Evolutionary conservation across 2,797 vertebrate species (phyloP).

Genomic region (Leptodactylus fallax): DNA sequence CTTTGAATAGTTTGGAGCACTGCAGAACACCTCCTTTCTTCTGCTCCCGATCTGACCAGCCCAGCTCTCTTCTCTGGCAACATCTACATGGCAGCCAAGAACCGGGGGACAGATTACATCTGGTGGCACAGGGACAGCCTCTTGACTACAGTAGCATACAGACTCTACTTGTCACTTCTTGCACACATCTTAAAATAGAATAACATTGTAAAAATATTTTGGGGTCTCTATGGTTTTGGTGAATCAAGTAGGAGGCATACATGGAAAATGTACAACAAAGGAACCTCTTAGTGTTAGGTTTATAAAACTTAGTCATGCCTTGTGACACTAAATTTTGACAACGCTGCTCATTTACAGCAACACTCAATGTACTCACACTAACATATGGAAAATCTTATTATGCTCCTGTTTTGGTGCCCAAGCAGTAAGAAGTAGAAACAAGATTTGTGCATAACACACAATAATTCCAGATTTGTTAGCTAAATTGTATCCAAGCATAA

Average conservation of each 20-base stretch:
- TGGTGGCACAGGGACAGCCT: no score
- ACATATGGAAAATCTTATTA: constrained; percentile 32
- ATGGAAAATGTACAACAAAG: not conserved
- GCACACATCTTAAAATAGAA: not conserved
- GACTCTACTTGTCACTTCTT: not conserved
- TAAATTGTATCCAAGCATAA: not conserved
- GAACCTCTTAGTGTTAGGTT: not conserved
- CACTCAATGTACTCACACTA: not conserved
- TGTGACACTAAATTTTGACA: not conserved
- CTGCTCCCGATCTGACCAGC: no score
- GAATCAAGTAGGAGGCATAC: not conserved
- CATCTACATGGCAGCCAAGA: no score
- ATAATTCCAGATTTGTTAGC: not conserved
- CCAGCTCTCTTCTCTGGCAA: no score
- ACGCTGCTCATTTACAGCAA: constrained; percentile 14
- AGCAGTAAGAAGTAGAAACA: constrained; percentile 3
- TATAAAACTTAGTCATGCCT: not conserved
- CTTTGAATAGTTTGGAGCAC: no score
- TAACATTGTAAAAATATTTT: not conserved
- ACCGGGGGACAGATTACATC: no score
- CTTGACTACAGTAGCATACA: not conserved
- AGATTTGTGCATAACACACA: not conserved
- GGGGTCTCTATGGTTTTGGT: not conserved
- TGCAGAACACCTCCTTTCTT: no score
- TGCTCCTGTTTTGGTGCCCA: not conserved